Conservation (phyloP, 92 coral and sea anemone genomes). For the Epizoanthus illoricatus region DNA sequence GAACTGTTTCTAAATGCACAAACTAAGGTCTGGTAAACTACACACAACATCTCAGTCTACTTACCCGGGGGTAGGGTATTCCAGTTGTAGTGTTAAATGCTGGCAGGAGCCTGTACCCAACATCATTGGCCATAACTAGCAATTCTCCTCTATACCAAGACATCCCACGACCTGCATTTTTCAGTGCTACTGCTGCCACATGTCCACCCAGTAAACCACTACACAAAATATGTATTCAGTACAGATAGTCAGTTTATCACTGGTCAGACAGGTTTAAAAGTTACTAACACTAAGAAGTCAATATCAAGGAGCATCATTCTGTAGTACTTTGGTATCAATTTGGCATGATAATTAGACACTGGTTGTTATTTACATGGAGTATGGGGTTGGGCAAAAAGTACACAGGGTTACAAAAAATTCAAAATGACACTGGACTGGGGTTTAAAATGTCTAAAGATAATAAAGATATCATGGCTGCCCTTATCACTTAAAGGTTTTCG, state of each 20-base stretch:
- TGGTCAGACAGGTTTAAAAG: too few relatives aligned
- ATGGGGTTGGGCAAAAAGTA: neutral
- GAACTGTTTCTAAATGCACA: neutral
- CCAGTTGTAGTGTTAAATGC: slow-evolving; percentile 99
- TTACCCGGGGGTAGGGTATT: slow-evolving; percentile 95
- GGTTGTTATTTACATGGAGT: too few relatives aligned
- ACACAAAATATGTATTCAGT: neutral
- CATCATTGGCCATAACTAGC: slow-evolving; percentile 86
- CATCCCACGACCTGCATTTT: slow-evolving; percentile 78
- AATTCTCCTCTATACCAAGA: slow-evolving; percentile 87
- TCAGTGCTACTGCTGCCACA: slow-evolving; percentile 84
- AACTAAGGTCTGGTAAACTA: neutral
- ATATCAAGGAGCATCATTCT: too few relatives aligned
- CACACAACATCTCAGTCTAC: neutral
- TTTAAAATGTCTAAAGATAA: too few relatives aligned
- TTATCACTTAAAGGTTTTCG: too few relatives aligned
- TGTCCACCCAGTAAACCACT: slow-evolving; percentile 98
- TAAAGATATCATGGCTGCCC: too few relatives aligned
- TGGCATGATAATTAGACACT: too few relatives aligned
- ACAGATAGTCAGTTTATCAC: too few relatives aligned
- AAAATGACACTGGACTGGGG: neutral
- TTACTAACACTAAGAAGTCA: too few relatives aligned
- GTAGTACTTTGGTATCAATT: too few relatives aligned
- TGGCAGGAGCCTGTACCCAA: slow-evolving; percentile 84
- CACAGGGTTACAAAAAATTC: neutral